Conservation (phyloP, 2,113 vertebrate genomes). For the Zapornia atra region DNA sequence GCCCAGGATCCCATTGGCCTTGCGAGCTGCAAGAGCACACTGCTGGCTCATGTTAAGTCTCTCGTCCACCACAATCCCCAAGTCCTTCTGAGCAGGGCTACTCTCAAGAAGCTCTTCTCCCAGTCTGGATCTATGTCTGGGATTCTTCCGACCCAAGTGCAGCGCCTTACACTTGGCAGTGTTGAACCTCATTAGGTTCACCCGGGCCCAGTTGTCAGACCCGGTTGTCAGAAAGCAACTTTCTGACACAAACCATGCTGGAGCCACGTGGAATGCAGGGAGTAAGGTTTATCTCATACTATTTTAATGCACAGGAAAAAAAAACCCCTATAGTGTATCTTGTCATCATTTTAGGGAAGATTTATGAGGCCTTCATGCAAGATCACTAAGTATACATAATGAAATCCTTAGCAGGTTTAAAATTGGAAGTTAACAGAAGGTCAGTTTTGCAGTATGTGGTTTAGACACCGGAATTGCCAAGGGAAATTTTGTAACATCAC, state of each 20-base stretch:
- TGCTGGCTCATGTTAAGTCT: no score
- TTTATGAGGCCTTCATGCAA: constrained; percentile 11
- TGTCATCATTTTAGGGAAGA: not conserved
- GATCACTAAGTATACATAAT: not conserved
- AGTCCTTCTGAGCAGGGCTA: no score
- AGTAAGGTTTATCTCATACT: not conserved
- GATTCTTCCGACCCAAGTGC: no score
- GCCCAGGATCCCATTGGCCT: no score
- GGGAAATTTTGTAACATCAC: not conserved
- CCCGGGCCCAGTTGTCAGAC: no score
- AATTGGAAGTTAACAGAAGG: not conserved
- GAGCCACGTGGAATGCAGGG: not conserved
- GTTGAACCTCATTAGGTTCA: no score
- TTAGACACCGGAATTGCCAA: not conserved
- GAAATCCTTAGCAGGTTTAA: not conserved
- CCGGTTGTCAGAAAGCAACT: not conserved
- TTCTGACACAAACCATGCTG: not conserved
- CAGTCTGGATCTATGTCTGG: no score
- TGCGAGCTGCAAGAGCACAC: no score
- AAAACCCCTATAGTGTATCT: not conserved
- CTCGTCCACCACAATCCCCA: no score
- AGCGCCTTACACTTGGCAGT: no score
- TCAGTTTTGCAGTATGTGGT: not conserved
- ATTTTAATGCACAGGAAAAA: not conserved
- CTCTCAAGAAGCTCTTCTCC: no score